These are phyloP conservation scores for Erethizon dorsatum DNA, from an alignment of 2,797 vertebrate genomes.

Conservation along the genomic window DNA sequence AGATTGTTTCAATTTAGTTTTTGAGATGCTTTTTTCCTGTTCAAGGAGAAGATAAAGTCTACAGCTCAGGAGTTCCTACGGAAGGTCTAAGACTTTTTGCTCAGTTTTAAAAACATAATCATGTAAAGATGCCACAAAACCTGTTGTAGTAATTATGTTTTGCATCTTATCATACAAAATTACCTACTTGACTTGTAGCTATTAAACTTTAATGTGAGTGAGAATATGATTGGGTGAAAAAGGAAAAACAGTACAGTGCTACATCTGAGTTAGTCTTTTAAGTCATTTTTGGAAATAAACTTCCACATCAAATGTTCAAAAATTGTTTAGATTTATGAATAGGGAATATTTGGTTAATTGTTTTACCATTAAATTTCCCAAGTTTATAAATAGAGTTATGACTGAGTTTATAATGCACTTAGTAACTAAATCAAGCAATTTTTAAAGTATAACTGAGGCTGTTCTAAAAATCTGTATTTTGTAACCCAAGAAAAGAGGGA, in stretches of 20 bases:
- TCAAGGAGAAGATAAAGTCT: constrained; percentile 56
- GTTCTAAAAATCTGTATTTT: constrained; percentile 56
- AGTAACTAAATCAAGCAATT: constrained; percentile 32
- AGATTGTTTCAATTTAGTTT: constrained; percentile 74
- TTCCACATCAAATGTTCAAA: background rate
- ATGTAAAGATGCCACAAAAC: constrained; percentile 34
- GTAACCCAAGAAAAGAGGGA: background rate
- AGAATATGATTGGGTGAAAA: constrained; percentile 51
- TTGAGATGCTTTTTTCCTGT: constrained; percentile 48
- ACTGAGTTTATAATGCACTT: constrained; percentile 38
- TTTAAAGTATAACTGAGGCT: background rate
- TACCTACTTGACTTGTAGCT: constrained; percentile 37
- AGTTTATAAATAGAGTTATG: background rate
- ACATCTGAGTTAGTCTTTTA: constrained; percentile 24
- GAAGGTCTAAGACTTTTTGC: constrained; percentile 59
- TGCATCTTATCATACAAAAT: constrained; percentile 54
- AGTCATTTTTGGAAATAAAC: constrained; percentile 46
- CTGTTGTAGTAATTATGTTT: background rate
- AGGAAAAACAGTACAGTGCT: background rate
- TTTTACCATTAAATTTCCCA: constrained; percentile 49
- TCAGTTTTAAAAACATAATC: constrained; percentile 23
- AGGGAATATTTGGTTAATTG: constrained; percentile 57
- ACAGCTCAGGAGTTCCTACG: constrained; percentile 72
- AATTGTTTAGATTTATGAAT: background rate
- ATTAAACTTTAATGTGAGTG: constrained; percentile 53